phyloP scores from a whole-genome alignment of 92 coral and sea anemone genomes.

The Epizoanthus illoricatus region DNA sequence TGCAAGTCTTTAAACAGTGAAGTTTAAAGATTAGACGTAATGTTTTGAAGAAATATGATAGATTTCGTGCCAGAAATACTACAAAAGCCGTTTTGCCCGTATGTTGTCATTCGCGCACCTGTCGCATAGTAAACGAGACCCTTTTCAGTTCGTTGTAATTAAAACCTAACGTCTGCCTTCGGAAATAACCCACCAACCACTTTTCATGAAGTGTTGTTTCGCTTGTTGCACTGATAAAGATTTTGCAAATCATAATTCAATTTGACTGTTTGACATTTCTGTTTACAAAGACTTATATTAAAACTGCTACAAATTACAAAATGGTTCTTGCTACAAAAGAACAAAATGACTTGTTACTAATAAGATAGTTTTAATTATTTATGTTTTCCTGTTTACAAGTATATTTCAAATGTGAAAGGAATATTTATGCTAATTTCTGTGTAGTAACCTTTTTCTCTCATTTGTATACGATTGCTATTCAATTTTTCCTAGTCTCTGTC shows the following conservation, averaged over 20 bases:
- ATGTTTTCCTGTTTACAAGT: too few species aligned
- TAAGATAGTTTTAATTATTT: too few species aligned
- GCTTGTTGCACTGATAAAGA: too few species aligned
- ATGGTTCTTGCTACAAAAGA: conserved; percentile 1
- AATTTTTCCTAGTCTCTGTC: neutral
- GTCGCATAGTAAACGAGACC: neutral
- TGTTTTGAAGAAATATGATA: neutral
- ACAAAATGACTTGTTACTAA: neutral
- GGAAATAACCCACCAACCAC: neutral
- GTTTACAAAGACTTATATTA: neutral
- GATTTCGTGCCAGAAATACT: neutral
- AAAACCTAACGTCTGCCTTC: neutral
- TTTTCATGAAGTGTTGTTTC: neutral
- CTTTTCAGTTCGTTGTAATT: neutral
- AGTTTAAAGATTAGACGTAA: neutral
- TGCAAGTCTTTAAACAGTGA: neutral
- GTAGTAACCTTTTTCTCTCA: neutral
- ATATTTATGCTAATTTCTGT: neutral
- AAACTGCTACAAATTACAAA: neutral
- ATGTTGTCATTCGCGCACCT: neutral
- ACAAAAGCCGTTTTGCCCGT: neutral
- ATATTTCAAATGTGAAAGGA: too few species aligned
- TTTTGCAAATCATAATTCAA: too few species aligned
- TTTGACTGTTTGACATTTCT: too few species aligned
- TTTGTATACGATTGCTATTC: neutral